Evolutionary conservation across 2,113 vertebrate species (phyloP).

Genomic region (Amazona vittata): DNA sequence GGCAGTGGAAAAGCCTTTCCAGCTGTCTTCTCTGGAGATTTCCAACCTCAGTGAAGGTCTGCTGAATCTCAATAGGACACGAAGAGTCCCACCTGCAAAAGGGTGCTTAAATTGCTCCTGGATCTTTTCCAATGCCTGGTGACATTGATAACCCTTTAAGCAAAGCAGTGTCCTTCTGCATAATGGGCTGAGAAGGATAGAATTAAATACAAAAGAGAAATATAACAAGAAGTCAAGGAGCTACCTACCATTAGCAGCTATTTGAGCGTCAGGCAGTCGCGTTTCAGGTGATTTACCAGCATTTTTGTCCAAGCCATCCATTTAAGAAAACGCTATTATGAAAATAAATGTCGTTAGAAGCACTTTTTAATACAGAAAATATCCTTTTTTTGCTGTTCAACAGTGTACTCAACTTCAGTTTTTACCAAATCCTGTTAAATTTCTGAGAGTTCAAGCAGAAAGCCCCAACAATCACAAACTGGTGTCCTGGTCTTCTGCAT

Average conservation of each 20-base stretch:
- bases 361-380: not conserved
- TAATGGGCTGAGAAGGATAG: slow-evolving; percentile 12
- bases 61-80: not conserved
- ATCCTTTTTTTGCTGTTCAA: not conserved
- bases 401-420: not conserved
- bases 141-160: not conserved
- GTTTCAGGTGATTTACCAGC: not conserved
- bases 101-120: not conserved
- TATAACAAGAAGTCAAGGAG: slow-evolving; percentile 10
- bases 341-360: slow-evolving; percentile 6
- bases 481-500: not conserved
- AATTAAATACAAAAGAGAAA: not conserved
- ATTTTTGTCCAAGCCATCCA: not conserved
- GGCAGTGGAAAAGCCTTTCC: not conserved
- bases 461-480: not conserved
- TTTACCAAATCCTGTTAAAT: not conserved
- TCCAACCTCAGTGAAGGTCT: not conserved
- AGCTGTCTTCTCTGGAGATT: not conserved
- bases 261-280: not conserved
- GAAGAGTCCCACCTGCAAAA: not conserved
- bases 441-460: not conserved
- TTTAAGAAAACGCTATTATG: not conserved
- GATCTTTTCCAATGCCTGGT: not conserved
- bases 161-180: slow-evolving; percentile 14
- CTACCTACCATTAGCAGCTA: not conserved